phyloP scores from a whole-genome alignment of 2,888 invertebrate genomes.

The Smittia aterrima region DNA sequence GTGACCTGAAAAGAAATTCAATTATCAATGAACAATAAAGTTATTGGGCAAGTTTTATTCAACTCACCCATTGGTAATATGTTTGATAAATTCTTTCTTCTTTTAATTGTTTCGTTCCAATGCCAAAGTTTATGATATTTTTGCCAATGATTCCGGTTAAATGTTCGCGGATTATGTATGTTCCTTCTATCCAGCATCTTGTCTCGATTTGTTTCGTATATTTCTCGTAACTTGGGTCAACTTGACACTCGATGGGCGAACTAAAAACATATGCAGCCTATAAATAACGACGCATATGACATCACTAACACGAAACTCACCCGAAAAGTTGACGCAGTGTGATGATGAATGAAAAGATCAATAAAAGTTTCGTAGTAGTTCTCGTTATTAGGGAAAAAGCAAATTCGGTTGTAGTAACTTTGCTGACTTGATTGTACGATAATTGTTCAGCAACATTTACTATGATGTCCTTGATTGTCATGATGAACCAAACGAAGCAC shows the following conservation, averaged over 20 bases:
- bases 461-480: slow-evolving; percentile 11
- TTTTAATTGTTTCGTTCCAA: not conserved
- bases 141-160: not conserved
- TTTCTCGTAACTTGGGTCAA: not conserved
- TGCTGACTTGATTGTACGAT: not conserved
- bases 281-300: not conserved
- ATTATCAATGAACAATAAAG: no score
- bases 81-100: not conserved
- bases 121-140: slow-evolving; percentile 16
- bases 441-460: not conserved
- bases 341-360: not conserved
- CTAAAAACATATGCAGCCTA: not conserved
- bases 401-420: slow-evolving; percentile 13
- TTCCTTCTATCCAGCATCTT: slow-evolving; percentile 14
- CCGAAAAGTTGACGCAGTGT: not conserved
- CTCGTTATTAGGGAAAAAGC: not conserved
- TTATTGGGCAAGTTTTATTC: no score
- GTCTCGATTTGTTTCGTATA: not conserved
- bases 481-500: not conserved
- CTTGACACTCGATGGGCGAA: not conserved
- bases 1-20: no score
- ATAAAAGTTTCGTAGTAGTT: not conserved
- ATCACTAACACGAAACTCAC: not conserved
- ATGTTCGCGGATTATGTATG: not conserved
- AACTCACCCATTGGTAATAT: slow-evolving; percentile 25